These are phyloP conservation scores for Pelobates fuscus DNA, from an alignment of 2,113 vertebrate genomes.

Conservation along the genomic window DNA sequence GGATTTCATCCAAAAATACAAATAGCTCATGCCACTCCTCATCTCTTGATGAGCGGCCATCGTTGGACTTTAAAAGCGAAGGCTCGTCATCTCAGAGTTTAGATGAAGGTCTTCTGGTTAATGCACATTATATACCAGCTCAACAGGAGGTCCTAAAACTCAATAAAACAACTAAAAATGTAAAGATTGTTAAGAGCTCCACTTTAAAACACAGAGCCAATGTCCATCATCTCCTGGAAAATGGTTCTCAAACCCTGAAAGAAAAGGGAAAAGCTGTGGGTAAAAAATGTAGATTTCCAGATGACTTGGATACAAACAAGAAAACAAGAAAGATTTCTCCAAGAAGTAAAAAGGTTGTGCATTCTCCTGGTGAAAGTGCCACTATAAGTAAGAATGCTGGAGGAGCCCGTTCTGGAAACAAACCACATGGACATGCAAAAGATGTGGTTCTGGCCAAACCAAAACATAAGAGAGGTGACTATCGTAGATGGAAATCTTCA, in stretches of 20 bases:
- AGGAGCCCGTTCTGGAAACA: conserved; percentile 49
- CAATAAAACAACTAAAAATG: conserved; percentile 66
- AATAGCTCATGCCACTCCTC: conserved; percentile 1
- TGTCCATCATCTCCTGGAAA: conserved; percentile 58
- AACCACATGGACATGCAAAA: conserved; percentile 66
- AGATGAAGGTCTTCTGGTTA: conserved; percentile 74
- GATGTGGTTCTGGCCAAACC: conserved; percentile 82
- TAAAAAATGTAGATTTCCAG: conserved; percentile 73
- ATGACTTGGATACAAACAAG: conserved; percentile 72
- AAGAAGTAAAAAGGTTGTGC: conserved; percentile 64
- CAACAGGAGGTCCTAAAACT: conserved; percentile 68
- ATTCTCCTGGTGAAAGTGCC: conserved; percentile 62
- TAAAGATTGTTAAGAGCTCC: conserved; percentile 69
- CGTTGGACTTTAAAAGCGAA: conserved; percentile 71
- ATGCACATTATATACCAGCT: conserved; percentile 66
- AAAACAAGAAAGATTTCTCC: conserved; percentile 71
- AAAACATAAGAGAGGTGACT: conserved; percentile 81
- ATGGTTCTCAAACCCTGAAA: conserved; percentile 56
- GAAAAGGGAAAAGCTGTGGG: conserved; percentile 62
- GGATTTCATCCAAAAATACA: conserved; percentile 62
- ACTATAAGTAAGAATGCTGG: conserved; percentile 59
- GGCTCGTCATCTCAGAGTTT: conserved; percentile 80
- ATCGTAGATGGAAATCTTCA: conserved; percentile 74
- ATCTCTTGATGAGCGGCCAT: conserved; percentile 56
- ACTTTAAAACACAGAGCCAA: conserved; percentile 61